phyloP scores from a whole-genome alignment of 2,888 invertebrate genomes.

The Tuta absoluta region DNA sequence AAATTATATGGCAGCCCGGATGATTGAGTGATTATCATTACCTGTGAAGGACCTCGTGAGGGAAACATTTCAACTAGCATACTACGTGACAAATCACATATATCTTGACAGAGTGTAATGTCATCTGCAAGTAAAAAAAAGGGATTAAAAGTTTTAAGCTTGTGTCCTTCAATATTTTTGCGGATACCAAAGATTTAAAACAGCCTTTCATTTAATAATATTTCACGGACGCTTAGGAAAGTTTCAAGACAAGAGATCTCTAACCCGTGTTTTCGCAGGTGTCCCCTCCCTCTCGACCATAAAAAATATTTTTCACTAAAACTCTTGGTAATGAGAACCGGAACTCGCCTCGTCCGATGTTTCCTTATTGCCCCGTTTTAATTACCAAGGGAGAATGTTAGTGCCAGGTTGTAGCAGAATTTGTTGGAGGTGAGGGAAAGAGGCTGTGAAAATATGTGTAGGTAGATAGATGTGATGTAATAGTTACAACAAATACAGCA shows the following conservation, averaged over 20 bases:
- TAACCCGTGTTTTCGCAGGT: constrained; percentile 29
- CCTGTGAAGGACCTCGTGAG: no score
- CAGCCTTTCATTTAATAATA: no score
- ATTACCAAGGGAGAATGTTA: constrained; percentile 17
- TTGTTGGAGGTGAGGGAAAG: not conserved
- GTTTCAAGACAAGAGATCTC: not conserved
- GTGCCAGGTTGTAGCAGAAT: constrained; percentile 6
- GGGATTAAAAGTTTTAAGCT: no score
- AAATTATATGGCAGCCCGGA: no score
- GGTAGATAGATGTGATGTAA: not conserved
- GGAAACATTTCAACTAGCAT: no score
- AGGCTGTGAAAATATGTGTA: not conserved
- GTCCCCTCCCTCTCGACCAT: constrained; percentile 23
- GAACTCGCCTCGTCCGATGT: constrained; percentile 22
- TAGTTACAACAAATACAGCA: no score
- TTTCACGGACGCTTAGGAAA: not conserved
- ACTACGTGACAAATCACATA: no score
- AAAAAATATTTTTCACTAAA: not conserved
- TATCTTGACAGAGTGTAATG: no score
- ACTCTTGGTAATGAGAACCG: constrained; percentile 24
- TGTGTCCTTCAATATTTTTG: no score
- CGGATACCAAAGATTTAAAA: no score
- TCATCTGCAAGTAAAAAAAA: no score
- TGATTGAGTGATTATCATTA: no score
- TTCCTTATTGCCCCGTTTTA: constrained; percentile 21